phyloP scores from a whole-genome alignment of 2,113 vertebrate species.

The Bothrops jararaca region DNA sequence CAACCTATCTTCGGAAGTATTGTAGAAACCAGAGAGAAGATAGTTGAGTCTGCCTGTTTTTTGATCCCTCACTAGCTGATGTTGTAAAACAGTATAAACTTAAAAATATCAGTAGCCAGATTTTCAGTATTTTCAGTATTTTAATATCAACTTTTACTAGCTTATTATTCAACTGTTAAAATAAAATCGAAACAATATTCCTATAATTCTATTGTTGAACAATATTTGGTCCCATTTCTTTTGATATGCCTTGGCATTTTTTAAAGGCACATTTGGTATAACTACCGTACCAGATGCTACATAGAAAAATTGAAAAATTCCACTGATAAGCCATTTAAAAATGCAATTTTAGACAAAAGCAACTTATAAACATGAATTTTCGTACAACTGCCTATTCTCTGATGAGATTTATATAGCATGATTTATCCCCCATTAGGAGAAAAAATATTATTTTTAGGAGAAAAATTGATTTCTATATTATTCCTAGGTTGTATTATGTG shows the following conservation, averaged over 20 bases:
- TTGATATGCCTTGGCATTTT: slow-evolving; percentile 45
- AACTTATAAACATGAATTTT: neutral
- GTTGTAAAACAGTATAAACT: slow-evolving; percentile 36
- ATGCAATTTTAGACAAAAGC: neutral
- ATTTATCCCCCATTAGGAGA: neutral
- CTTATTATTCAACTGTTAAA: slow-evolving; percentile 63
- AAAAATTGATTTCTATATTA: neutral
- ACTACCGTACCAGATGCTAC: slow-evolving; percentile 32
- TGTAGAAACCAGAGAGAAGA: neutral
- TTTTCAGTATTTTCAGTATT: slow-evolving; percentile 23
- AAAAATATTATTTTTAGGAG: neutral
- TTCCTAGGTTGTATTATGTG: neutral
- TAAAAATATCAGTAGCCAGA: slow-evolving; percentile 32
- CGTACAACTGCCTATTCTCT: neutral
- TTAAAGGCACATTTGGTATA: slow-evolving; percentile 22
- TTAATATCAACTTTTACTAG: slow-evolving; percentile 22
- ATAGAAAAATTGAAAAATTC: slow-evolving; percentile 35
- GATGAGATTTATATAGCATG: neutral
- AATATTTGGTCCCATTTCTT: slow-evolving; percentile 47
- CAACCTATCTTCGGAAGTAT: neutral
- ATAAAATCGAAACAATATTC: slow-evolving; percentile 52
- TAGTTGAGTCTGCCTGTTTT: neutral
- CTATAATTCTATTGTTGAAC: slow-evolving; percentile 45
- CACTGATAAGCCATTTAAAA: neutral
- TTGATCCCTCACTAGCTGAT: slow-evolving; percentile 36